Base-by-base conservation (phyloP, 2,113 vertebrate species). In the Monarcha castaneiventris region DNA sequence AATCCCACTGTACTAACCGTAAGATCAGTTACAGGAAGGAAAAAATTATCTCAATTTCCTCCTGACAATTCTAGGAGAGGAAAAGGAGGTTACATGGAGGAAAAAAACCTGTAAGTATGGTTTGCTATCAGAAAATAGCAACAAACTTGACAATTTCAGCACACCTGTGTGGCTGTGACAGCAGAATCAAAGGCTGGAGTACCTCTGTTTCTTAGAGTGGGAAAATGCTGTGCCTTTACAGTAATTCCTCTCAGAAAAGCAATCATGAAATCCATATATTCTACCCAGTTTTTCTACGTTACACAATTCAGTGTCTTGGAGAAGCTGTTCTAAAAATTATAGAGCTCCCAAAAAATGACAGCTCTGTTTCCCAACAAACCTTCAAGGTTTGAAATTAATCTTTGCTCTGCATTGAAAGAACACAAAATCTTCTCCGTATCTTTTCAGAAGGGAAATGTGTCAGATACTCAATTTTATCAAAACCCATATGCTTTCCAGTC, bases 271-370 rank as follows among this genome's bases (percentile, higher is more conserved):
- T 16, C 41, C 77, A 90, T 17, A 27, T 61, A 71, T 72, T 67
- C 81, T 21, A 63, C 11, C 22, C 16, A 54, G 63, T 66, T 93
- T 71, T 49, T 17, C 58, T 77, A 7, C 6, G 3, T 59, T 59
- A 69, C 11, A 37, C 39, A 85, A 39, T 26, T 61, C 4, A 0
- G 0, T 16, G 7, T 77, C 81, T 71, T 1, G 2, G 39, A 86
- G 52, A 80, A 86, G 19, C 72, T 87, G n/a, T 46, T 88, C 19
- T 56, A 58, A 87, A 94, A 93, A 66, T 62, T 84, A 69, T 30
- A 92, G 76, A 81, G 66, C 35, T 87, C 39, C 48, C 48, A 18
- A 84, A 91, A 88, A 52, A 72, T 61, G 39, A 86, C 56, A 81
- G 25, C 61, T 90, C 35, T 56, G 48, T 49, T 86, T 78, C 68